phyloP scores from a whole-genome alignment of 2,888 invertebrate species.

The Oscheius sp. region DNA sequence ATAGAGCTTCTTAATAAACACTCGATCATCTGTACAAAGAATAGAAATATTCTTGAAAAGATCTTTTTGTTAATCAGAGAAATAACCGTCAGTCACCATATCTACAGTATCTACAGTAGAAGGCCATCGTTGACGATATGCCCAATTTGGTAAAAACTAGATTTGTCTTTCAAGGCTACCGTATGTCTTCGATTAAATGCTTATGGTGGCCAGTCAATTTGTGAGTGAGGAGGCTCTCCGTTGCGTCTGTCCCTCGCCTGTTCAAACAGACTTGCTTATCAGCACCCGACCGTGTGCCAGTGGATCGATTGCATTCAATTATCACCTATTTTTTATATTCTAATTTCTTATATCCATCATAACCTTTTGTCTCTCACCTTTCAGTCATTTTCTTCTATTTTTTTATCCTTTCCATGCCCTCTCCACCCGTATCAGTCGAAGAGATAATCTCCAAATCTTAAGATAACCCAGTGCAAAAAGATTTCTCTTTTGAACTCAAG shows the following conservation, averaged over 20 bases:
- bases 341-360: not conserved
- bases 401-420: not conserved
- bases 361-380: too few species aligned
- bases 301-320: slow-evolving; percentile 30
- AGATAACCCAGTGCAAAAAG: not conserved
- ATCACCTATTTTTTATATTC: slow-evolving; percentile 22
- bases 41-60: too few species aligned
- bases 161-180: too few species aligned
- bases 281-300: slow-evolving; percentile 36
- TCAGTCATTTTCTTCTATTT: too few species aligned
- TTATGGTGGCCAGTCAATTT: not conserved
- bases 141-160: too few species aligned
- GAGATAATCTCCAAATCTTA: not conserved
- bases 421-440: not conserved
- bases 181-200: not conserved
- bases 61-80: too few species aligned
- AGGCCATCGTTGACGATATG: not conserved
- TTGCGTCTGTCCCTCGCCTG: slow-evolving; percentile 32
- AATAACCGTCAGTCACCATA: too few species aligned
- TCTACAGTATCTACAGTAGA: not conserved
- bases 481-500: not conserved
- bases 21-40: too few species aligned
- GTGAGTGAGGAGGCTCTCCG: slow-evolving; percentile 30
- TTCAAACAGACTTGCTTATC: slow-evolving; percentile 37
- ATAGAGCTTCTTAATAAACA: too few species aligned